Conservation (phyloP, 2,113 vertebrate genomes). For the Rhinoderma darwinii region DNA sequence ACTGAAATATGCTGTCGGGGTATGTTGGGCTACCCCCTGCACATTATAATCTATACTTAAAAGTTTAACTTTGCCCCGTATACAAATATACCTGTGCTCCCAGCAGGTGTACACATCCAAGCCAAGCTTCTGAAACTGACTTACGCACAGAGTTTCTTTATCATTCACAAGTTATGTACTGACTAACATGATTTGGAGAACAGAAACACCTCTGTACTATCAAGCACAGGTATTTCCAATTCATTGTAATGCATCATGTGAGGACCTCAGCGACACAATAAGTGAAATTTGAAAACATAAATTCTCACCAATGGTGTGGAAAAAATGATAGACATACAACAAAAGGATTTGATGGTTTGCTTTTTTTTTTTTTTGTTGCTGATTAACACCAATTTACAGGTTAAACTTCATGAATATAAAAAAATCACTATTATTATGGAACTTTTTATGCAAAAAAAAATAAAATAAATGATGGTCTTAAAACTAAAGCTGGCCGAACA, state of each 20-base stretch:
- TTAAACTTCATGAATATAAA: no score
- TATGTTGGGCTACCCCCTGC: no score
- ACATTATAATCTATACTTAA: no score
- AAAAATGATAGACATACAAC: background rate
- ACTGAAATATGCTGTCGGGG: no score
- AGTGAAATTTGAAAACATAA: background rate
- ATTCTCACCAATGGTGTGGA: background rate
- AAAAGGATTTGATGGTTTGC: background rate
- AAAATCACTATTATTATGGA: no score
- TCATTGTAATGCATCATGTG: background rate
- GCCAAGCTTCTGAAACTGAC: background rate
- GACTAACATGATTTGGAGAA: background rate
- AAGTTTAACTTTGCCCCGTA: no score
- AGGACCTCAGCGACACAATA: background rate
- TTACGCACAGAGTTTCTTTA: background rate
- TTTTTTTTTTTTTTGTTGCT: background rate
- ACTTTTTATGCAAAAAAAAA: no score
- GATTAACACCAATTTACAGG: no score
- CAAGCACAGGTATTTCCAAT: background rate
- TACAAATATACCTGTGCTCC: background rate
- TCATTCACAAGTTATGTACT: conserved; percentile 28
- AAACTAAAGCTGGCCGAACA: no score
- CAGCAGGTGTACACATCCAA: background rate
- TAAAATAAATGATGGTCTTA: no score
- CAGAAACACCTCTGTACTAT: background rate